Evolutionary conservation across 1,140 invertebrate genomes (phyloP).

Genomic region (Drosophila insularis): DNA sequence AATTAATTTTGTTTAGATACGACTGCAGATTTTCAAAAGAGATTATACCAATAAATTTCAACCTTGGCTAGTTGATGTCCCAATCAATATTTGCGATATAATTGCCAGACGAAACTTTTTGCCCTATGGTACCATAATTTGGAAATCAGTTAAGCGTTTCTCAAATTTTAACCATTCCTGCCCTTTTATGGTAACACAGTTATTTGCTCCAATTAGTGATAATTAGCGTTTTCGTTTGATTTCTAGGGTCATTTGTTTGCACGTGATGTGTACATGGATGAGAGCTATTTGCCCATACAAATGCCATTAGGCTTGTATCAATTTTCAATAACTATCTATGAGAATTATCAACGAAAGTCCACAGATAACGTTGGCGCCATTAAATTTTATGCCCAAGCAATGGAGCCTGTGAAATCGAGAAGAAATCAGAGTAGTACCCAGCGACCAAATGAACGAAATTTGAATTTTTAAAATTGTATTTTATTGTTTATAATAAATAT

Average conservation of each 20-base stretch:
- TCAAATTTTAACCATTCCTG: conserved; percentile 33
- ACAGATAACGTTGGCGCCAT: not conserved
- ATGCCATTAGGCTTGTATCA: conserved; percentile 19
- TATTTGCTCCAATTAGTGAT: not conserved
- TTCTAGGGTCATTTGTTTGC: conserved; percentile 13
- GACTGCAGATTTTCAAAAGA: conserved; percentile 21
- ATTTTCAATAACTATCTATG: not conserved
- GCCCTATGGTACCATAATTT: conserved; percentile 19
- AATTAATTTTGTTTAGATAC: not conserved
- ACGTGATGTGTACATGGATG: conserved; percentile 11
- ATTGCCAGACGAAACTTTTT: conserved; percentile 18
- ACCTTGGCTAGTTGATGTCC: conserved; percentile 38
- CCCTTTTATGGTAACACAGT: conserved; percentile 11
- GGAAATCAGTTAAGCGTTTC: conserved; percentile 12
- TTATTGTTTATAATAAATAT: conserved; percentile 78
- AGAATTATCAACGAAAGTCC: not conserved
- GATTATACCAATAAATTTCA: conserved; percentile 36
- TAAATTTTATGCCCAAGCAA: conserved; percentile 8
- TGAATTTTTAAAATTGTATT: conserved; percentile 77
- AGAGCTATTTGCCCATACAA: not conserved
- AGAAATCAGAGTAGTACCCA: not conserved
- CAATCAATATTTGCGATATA: conserved; percentile 35
- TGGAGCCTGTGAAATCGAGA: conserved; percentile 9
- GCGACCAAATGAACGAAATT: conserved; percentile 3
- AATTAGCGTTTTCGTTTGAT: not conserved